Percentiles rank a stretch among this genome's conserved stretches.
These are phyloP conservation scores for Bradypodion pumilum DNA, from an alignment of 2,797 vertebrate species.

Conservation along the genomic window DNA sequence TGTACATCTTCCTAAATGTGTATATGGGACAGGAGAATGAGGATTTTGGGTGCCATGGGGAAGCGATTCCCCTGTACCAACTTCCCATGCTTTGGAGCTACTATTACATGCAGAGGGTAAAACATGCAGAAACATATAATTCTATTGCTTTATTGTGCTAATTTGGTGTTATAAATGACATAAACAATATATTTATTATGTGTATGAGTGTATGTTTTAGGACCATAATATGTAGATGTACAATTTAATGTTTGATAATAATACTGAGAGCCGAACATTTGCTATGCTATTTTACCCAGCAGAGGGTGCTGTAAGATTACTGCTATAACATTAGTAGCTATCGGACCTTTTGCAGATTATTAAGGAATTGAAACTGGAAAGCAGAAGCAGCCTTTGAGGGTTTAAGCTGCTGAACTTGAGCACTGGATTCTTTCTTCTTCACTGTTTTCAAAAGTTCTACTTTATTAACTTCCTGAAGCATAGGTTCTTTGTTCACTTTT, in stretches of 20 bases:
- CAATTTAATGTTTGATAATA: too few relatives aligned
- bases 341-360: not conserved
- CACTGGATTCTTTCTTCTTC: not conserved
- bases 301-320: slow-evolving; percentile 25
- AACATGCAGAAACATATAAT: not conserved
- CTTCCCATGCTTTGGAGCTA: not conserved
- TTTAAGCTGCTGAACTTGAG: too few relatives aligned
- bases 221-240: not conserved
- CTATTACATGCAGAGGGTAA: not conserved
- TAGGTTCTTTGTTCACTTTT: too few relatives aligned
- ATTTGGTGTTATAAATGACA: not conserved
- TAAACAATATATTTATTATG: not conserved
- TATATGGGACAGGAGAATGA: too few relatives aligned
- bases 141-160: not conserved
- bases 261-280: not conserved
- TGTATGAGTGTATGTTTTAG: not conserved
- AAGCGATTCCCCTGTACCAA: not conserved
- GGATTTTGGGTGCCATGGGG: not conserved
- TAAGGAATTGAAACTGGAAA: not conserved
- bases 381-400: too few relatives aligned
- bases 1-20: not conserved
- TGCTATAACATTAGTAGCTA: not conserved
- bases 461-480: too few relatives aligned
- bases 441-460: too few relatives aligned
- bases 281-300: not conserved